Evolutionary conservation across 2,797 vertebrate genomes (phyloP).

Genomic region (Botia almorhae): DNA sequence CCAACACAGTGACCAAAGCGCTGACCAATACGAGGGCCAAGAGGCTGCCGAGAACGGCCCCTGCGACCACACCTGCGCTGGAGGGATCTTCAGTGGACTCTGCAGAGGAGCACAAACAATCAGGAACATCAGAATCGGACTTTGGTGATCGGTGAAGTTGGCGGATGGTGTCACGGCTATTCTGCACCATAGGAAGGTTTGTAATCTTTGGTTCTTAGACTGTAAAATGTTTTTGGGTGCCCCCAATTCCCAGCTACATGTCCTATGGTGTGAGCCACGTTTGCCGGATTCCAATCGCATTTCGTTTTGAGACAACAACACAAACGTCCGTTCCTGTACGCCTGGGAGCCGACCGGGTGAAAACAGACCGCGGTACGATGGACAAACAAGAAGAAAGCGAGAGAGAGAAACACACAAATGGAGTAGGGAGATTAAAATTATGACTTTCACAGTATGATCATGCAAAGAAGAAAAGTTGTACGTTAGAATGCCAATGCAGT

Average conservation of each 20-base stretch:
- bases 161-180: constrained; percentile 35
- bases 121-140: constrained; percentile 62
- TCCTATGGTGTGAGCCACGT: constrained; percentile 78
- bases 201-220: constrained; percentile 30
- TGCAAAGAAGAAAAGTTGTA: constrained; percentile 47
- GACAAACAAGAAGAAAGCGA: constrained; percentile 41
- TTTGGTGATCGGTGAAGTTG: constrained; percentile 41
- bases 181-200: constrained; percentile 6
- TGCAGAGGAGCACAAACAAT: constrained; percentile 70
- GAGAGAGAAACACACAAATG: constrained; percentile 44
- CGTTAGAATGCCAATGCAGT: constrained; percentile 39
- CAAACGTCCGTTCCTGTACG: constrained; percentile 26
- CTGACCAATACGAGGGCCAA: constrained; percentile 81
- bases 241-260: constrained; percentile 54
- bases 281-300: constrained; percentile 70
- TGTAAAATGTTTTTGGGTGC: constrained; percentile 28
- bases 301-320: constrained; percentile 67
- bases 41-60: constrained; percentile 84
- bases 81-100: constrained; percentile 76
- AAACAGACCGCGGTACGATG: constrained; percentile 11
- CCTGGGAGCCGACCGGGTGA: constrained; percentile 39
- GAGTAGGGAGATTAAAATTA: constrained; percentile 39
- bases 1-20: constrained; percentile 78
- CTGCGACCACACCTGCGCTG: constrained; percentile 81
- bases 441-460: constrained; percentile 36